Base-by-base conservation (phyloP, 2,888 invertebrate species). In the Cephus spinipes region DNA sequence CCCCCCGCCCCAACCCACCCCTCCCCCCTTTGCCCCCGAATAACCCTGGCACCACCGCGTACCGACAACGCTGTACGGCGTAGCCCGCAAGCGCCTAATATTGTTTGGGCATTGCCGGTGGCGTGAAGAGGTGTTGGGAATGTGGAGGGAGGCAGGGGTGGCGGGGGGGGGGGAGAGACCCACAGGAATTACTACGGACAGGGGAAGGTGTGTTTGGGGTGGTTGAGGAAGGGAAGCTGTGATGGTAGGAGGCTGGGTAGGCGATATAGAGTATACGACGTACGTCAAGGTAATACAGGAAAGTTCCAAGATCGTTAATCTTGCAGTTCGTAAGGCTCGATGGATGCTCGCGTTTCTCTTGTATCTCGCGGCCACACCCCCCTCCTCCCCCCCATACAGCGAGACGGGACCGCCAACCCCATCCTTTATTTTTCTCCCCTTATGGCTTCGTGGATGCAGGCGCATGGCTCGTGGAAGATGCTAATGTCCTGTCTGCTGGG, bases 241-340 rank as follows among this genome's bases (percentile, higher is more conserved):
- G 40, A 15, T 15, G 40, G 36, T 12, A 36, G 36, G 40, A 40
- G 40, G 15, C 4, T 40, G 40, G 40, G 35, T 35, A 35, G 36
- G 36, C 36, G 36, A 36, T 36, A 15, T 40, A 15, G 15, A 15
- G 15, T 40, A 40, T 40, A 40, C 40, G 69, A 40, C 40, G 69
- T 69, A 69, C 32, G 31, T 32, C 69, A 81, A 83, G 83, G 83
- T 85, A 86, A 86, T 86, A 85, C 80, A 83, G 81, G 84, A 83
- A 85, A 87, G 83, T 83, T 85, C 79, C 82, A 80, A 82, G 85
- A 87, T 87, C 86, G 86, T 88, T 87, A 87, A 87, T 88, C 87
- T 87, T 86, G 83, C 81, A 81, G 83, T 83, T 81, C 80, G 80
- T 83, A 82, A 80, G 83, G 75, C 76, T 75, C 74, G 80, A 77